Conservation (phyloP, 2,888 invertebrate genomes). For the Phragmatobia fuliginosa region DNA sequence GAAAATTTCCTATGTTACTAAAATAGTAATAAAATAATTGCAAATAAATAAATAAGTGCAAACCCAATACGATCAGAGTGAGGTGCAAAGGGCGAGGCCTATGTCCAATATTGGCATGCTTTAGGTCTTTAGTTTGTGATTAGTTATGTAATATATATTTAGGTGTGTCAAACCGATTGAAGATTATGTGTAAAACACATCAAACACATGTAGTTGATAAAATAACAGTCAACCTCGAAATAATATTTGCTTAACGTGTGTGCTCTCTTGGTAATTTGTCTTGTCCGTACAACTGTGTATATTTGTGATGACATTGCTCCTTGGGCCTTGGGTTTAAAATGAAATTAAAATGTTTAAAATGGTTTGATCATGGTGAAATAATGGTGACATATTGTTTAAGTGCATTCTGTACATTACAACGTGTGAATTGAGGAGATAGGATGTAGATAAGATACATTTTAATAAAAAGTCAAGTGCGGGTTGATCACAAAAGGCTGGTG, state of each 20-base stretch:
- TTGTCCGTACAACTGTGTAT: not conserved
- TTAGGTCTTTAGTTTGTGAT: not conserved
- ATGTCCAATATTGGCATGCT: too few species aligned
- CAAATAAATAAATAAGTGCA: not conserved
- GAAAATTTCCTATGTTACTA: too few species aligned
- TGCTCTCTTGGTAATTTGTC: not conserved
- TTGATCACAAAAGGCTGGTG: not conserved
- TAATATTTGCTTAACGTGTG: not conserved
- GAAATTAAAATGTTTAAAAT: not conserved
- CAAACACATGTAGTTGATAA: not conserved
- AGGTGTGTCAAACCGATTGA: not conserved
- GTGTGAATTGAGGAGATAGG: not conserved
- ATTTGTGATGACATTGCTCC: not conserved
- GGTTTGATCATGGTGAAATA: not conserved
- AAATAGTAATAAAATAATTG: not conserved
- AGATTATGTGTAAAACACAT: not conserved
- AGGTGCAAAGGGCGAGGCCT: too few species aligned
- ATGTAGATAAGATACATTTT: conserved; percentile 1
- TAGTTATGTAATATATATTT: not conserved
- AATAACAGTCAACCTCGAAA: not conserved
- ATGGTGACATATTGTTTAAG: not conserved
- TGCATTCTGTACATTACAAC: not conserved
- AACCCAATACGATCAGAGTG: too few species aligned
- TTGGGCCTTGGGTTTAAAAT: too few species aligned
- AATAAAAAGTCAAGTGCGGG: not conserved